These are phyloP conservation scores for Oligia fasciuncula DNA, from an alignment of 2,888 invertebrate species.

Conservation along the genomic window DNA sequence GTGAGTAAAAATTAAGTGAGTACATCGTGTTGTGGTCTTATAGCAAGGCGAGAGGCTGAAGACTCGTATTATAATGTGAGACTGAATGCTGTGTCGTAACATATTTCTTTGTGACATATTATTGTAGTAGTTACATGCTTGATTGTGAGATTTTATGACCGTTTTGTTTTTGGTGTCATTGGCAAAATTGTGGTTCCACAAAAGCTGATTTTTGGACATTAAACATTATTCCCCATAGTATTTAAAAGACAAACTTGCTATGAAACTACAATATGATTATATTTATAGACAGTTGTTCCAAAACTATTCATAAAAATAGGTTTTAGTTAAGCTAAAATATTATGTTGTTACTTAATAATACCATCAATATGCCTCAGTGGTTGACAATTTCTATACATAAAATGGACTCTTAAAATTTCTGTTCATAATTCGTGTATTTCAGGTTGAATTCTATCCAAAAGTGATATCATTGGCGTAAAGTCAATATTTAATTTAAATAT, in stretches of 20 bases:
- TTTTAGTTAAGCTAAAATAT: slow-evolving; percentile 68
- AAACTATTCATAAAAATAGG: slow-evolving; percentile 62
- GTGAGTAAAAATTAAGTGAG: slow-evolving; percentile 75
- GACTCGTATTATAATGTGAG: slow-evolving; percentile 69
- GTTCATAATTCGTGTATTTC: slow-evolving; percentile 44
- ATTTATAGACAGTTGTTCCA: slow-evolving; percentile 64
- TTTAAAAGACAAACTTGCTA: slow-evolving; percentile 65
- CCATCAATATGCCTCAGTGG: slow-evolving; percentile 29
- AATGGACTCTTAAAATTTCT: slow-evolving; percentile 53
- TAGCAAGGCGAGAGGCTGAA: slow-evolving; percentile 69
- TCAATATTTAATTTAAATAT: slow-evolving; percentile 73
- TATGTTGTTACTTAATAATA: slow-evolving; percentile 63
- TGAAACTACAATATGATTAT: slow-evolving; percentile 69
- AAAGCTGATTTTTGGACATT: slow-evolving; percentile 11
- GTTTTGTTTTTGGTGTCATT: slow-evolving; percentile 19
- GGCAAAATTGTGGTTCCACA: slow-evolving; percentile 31
- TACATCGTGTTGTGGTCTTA: slow-evolving; percentile 70
- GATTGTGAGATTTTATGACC: slow-evolving; percentile 38
- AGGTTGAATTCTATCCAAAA: slow-evolving; percentile 55
- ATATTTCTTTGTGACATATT: slow-evolving; percentile 37
- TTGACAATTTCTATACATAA: slow-evolving; percentile 26
- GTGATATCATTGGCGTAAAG: slow-evolving; percentile 68
- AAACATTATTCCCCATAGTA: slow-evolving; percentile 28
- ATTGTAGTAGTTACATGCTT: slow-evolving; percentile 25
- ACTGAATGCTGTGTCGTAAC: slow-evolving; percentile 64